Base-by-base conservation (phyloP, 2,113 vertebrate species). In the Holacanthus passer region DNA sequence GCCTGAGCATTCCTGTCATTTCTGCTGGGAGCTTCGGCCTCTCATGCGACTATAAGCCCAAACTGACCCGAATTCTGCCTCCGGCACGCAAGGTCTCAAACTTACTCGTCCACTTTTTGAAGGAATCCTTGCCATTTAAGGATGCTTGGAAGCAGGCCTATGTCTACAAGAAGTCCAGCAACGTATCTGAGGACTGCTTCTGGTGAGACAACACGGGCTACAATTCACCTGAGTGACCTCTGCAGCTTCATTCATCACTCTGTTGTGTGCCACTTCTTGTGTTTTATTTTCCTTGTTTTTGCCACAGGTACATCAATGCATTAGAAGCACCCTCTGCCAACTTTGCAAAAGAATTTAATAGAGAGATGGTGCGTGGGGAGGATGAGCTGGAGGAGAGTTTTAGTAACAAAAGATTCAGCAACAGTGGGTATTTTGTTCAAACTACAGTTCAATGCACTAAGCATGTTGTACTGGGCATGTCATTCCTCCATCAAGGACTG, bases 11-110 rank as follows among this genome's bases (percentile, higher is more conserved):
- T 43, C 97, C 98, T 53, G 89, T 98, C 89, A 97, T 99, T 93
- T 99, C 98, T 24, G 97, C 97, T 16, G 98, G 98, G 87, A 99
- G 98, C 90, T 99, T 99, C 63, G 98, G 98, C 41, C 84, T 99
- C 71, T 97, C 98, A 0, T 99, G 98, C 91, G 96, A 99, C 95
- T 96, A 95, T 73, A 97, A 97, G 84, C 93, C 93, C 71, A 97
- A 96, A 65, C 85, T 99, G 86, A 97, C 96, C 5, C 96, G 98
- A 52, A 91, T 99, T 76, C 93, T 99, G 91, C 95, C 96, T n/a
- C 97, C 98, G 20, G 97, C 97, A 4, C 96, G 98, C 62, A 99
- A 99, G 86, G 58, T 99, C 86, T 93, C 88, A 0, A 92, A 94
- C 41, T 96, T 98, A 82, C 94, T 99, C 19, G 27, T 90, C 62